Conservation (phyloP, 2,888 invertebrate species). For the Rhaphigaster nebulosa region DNA sequence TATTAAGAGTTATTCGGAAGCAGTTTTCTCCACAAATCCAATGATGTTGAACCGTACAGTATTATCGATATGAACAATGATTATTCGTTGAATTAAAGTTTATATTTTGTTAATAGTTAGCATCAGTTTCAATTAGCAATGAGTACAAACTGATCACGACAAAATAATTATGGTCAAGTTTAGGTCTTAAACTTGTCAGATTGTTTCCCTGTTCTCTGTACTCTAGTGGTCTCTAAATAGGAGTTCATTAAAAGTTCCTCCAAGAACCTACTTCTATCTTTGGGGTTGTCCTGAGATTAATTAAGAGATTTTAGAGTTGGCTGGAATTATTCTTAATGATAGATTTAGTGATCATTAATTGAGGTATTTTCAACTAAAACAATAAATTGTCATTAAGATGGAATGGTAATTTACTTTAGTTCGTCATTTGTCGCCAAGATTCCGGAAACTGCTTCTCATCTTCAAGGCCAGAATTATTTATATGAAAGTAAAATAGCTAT, state of each 20-base stretch:
- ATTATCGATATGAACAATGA: too few relatives aligned
- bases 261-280: neutral
- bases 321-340: neutral
- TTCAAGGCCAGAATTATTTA: too few relatives aligned
- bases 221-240: neutral
- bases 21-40: too few relatives aligned
- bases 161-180: neutral
- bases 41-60: too few relatives aligned
- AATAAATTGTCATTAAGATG: neutral
- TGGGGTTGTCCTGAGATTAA: neutral
- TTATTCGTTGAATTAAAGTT: too few relatives aligned
- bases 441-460: too few relatives aligned
- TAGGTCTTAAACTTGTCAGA: neutral
- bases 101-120: too few relatives aligned
- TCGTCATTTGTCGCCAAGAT: too few relatives aligned
- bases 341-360: neutral
- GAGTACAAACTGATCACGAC: neutral
- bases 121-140: neutral
- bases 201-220: neutral
- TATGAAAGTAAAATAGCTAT: too few relatives aligned
- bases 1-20: too few relatives aligned
- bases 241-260: constrained; percentile 4
- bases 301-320: neutral
- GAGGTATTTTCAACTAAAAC: neutral
- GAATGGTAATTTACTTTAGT: too few relatives aligned